Base-by-base conservation (phyloP, 2,888 invertebrate genomes). In the Ectropis crepuscularia region DNA sequence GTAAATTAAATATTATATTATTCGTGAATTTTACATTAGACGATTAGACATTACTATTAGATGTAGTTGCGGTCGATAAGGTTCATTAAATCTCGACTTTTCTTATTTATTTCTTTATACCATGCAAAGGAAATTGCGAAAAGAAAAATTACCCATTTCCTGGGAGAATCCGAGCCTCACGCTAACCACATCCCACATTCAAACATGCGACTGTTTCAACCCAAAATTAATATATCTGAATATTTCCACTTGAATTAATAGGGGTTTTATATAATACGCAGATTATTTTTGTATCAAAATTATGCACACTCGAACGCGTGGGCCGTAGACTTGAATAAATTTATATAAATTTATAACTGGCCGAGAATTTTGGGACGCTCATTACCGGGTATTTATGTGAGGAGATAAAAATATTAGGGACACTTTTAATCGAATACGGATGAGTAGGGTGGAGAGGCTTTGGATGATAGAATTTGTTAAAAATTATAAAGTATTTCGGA, bases 321-420 rank as follows among this genome's bases (percentile, higher is more conserved):
- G 82, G 61, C 69, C 74, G 80, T 45, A 81, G 85, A 88, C 88
- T 91, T 88, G 89, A 89, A 92, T 91, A 89, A 90, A 92, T 92
- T 90, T 89, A 86, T 86, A 92, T 91, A 89, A 90, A 92, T 92
- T 90, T 89, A 86, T 86, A 86, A 83, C 81, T 76, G 80, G 82
- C 78, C 82, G 90, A 90, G 89, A 91, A 90, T 90, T 87, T 85
- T 76, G 85, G 88, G 79, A 72, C 81, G 75, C 92, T 92, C 92
- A 92, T 92, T 92, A 92, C 88, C 74, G 85, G 69, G 89, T 92
- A 92, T 92, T 92, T 92, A 92, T 92, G 91, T 84, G 87, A 83
- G 77, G 80, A 92, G 92, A 92, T 92, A 92, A 92, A 92, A 92
- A 92, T 92, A 91, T 92, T 91, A 90, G 92, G 92, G 92, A 89